These are phyloP conservation scores for Macrotus californicus DNA, from an alignment of 2,113 vertebrate species.

Conservation along the genomic window DNA sequence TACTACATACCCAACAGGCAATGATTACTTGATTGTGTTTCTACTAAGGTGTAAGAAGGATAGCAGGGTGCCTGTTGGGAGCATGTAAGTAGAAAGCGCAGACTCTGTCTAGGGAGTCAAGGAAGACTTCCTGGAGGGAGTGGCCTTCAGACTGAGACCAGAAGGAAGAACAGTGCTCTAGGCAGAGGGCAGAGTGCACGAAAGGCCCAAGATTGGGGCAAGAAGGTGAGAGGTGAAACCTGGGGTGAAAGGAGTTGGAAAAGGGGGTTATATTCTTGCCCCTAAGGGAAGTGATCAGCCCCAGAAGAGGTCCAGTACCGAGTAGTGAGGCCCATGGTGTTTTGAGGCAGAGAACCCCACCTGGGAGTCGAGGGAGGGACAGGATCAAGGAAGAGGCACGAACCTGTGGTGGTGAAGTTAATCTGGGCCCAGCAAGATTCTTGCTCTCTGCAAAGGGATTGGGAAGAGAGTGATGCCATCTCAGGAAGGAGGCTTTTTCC, in stretches of 20 bases:
- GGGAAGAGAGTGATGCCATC: neutral
- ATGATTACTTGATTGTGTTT: neutral
- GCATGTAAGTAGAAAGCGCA: neutral
- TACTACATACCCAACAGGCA: neutral
- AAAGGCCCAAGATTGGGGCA: neutral
- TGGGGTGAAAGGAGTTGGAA: neutral
- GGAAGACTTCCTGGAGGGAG: neutral
- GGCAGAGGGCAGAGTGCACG: neutral
- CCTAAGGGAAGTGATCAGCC: neutral
- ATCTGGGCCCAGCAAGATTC: slow-evolving; percentile 70
- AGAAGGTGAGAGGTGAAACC: neutral
- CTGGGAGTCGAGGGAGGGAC: rapidly evolving
- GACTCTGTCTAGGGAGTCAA: neutral
- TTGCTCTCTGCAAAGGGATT: slow-evolving; percentile 53
- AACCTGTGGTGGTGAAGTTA: slow-evolving; percentile 59
- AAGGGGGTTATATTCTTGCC: neutral
- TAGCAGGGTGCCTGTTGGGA: no score
- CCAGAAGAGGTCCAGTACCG: neutral
- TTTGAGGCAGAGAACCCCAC: neutral
- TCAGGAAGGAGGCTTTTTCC: neutral
- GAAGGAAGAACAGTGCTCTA: neutral
- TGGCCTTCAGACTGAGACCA: neutral
- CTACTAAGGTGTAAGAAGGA: neutral
- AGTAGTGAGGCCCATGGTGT: neutral
- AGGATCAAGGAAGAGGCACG: neutral